Base-by-base conservation (phyloP, 2,797 vertebrate genomes). In the Clamator glandarius region DNA sequence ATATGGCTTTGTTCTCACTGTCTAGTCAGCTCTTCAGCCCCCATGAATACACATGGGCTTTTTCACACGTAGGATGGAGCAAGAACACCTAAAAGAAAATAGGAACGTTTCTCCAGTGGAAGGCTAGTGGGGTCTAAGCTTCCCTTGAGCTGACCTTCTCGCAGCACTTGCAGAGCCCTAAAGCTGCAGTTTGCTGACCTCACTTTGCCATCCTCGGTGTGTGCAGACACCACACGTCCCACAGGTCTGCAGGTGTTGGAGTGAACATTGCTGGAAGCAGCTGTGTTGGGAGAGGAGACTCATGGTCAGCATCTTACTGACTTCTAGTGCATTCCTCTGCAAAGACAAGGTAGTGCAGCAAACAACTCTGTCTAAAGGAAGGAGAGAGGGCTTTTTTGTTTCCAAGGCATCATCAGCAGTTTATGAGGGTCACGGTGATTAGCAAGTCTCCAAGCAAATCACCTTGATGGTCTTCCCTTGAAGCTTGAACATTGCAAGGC, bases 1-100 rank as follows among this genome's bases (percentile, higher is more conserved):
- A 90, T 50, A 86, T 84, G 95, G 93, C 62, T 96, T 91, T 90
- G 66, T 44, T 93, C 82, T 73, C 85, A 13, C 85, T 84, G 26
- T 41, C 69, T 72, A 15, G 33, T 74, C 92, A 87, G 63, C 76
- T 78, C 73, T 28, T 28, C 77, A 25, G 0, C 70, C 88, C 88
- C 80, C n/a, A 15, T 5, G 50, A 84, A 51, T 10, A 42, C 69
- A 59, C 77, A 6, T 0, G n/a, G 67, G 74, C 17, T 79, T 39
- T 44, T 48, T 21, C 87, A 69, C 80, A 76, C 77, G 76, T n/a
- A 11, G 55, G 48, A 31, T 0, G 2, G 48, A 55, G 72, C 0
- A 0, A 85, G 69, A 87, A 68, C 62, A 80, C 79, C 75, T 87
- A 78, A 57, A 33, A 58, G 4, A 12, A 66, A 66, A 9, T 0